Percentiles rank a stretch among this genome's conserved stretches.
Evolutionary conservation across 2,888 invertebrate genomes (phyloP).

Genomic region (Podabrus alpinus): DNA sequence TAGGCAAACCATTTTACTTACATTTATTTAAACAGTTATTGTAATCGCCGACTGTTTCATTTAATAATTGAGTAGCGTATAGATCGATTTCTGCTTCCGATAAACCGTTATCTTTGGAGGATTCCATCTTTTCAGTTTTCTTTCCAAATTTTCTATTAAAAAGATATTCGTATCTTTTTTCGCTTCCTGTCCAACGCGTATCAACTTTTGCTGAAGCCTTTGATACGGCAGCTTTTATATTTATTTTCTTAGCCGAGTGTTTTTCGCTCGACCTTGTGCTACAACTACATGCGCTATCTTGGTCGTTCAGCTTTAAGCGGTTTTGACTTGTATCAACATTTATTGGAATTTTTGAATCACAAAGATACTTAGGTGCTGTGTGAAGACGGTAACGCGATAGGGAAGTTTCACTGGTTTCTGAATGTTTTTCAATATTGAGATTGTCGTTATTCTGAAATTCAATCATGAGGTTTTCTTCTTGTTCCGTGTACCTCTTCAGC

Average conservation of each 20-base stretch:
- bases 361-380: background rate
- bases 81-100: constrained; percentile 3
- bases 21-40: background rate
- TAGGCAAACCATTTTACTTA: background rate
- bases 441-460: background rate
- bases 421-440: background rate
- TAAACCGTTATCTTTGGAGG: background rate
- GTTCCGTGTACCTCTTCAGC: background rate
- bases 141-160: background rate
- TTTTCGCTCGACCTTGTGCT: background rate
- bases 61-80: background rate
- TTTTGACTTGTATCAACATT: background rate
- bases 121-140: background rate
- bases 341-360: background rate
- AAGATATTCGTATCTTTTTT: background rate
- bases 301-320: background rate
- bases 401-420: background rate
- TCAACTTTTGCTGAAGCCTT: background rate
- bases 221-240: background rate
- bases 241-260: background rate
- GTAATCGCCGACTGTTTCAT: background rate
- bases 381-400: background rate
- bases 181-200: background rate
- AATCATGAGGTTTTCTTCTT: background rate
- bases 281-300: background rate